Base-by-base conservation (phyloP, 2,888 invertebrate genomes). In the Lepidochitona cinerea region DNA sequence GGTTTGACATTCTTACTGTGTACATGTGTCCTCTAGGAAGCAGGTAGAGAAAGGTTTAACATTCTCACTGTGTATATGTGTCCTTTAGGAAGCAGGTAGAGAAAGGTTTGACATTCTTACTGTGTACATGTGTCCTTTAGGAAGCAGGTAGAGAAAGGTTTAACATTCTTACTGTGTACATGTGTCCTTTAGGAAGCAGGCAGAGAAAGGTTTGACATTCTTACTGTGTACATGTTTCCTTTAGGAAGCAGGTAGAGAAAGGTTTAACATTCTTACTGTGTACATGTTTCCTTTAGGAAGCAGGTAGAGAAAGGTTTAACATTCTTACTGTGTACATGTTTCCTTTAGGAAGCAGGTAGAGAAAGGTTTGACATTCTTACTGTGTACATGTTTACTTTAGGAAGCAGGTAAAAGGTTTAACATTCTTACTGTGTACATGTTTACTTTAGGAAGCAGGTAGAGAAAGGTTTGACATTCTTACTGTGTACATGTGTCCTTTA, bases 81-180 rank as follows among this genome's bases (percentile, higher is more conserved):
- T n/a, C n/a, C n/a, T 77, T 14, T 75, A 89, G 91, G 75, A 88
- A 90, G 53, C 80, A 83, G 54, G 85, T 97, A 49, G 98, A 98
- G 91, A 92, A 92, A 32, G 95, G 96, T 80, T 91, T 97, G 80
- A 94, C 93, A 74, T 96, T 96, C 88, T 91, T 97, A n/a, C n/a
- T n/a, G n/a, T n/a, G n/a, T n/a, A n/a, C n/a, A n/a, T n/a, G n/a
- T n/a, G n/a, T n/a, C n/a, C n/a, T 77, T 14, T 75, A 89, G 91
- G 75, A 88, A 90, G 53, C 80, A 83, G 54, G 85, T 97, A 49
- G 98, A 98, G 91, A 92, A 92, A 32, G 95, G 96, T 80, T 91
- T 97, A 80, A 94, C 93, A 74, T 96, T 96, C 88, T 91, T 97
- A n/a, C n/a, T n/a, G n/a, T n/a, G n/a, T n/a, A n/a, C n/a, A n/a